Evolutionary conservation across 2,888 invertebrate species (phyloP).

Genomic region (Ectropis crepuscularia): DNA sequence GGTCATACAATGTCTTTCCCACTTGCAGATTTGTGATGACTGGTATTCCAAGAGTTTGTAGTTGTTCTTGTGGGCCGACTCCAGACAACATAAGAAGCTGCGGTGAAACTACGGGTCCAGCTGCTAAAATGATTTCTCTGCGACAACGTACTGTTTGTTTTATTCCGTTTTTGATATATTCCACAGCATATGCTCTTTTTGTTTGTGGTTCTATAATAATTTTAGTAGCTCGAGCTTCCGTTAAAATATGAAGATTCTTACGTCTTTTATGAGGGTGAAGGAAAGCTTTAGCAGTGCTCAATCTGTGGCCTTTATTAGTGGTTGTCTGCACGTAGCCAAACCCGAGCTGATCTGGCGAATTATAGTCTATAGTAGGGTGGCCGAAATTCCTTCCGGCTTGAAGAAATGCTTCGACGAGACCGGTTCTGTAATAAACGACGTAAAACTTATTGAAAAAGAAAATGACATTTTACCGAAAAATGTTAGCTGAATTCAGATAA

Average conservation of each 20-base stretch:
- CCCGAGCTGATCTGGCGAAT: conserved; percentile 86
- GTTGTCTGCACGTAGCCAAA: conserved; percentile 82
- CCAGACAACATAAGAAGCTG: conserved; percentile 97
- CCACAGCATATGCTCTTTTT: conserved; percentile 88
- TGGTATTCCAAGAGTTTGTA: conserved; percentile 84
- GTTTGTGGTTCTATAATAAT: conserved; percentile 79
- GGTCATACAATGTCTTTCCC: conserved; percentile 87
- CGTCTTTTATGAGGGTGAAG: conserved; percentile 86
- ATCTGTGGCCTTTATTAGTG: conserved; percentile 86
- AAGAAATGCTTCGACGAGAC: conserved; percentile 83
- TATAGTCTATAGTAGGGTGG: conserved; percentile 85
- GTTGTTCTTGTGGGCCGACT: conserved; percentile 83
- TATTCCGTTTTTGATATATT: conserved; percentile 85
- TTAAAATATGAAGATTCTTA: conserved; percentile 85
- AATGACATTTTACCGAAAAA: no score
- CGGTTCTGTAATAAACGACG: conserved; percentile 68
- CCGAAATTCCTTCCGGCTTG: conserved; percentile 85
- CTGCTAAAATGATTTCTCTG: conserved; percentile 93
- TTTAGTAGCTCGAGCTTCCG: conserved; percentile 73
- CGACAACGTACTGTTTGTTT: conserved; percentile 84
- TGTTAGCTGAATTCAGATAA: no score
- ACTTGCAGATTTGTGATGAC: conserved; percentile 87
- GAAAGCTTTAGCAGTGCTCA: conserved; percentile 88
- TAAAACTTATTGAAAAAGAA: no score
- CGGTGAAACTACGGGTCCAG: conserved; percentile 94